Percentiles rank a stretch among this genome's conserved stretches.
These are phyloP conservation scores for Podarcis raffonei DNA, from an alignment of 2,113 vertebrate species.

Conservation along the genomic window DNA sequence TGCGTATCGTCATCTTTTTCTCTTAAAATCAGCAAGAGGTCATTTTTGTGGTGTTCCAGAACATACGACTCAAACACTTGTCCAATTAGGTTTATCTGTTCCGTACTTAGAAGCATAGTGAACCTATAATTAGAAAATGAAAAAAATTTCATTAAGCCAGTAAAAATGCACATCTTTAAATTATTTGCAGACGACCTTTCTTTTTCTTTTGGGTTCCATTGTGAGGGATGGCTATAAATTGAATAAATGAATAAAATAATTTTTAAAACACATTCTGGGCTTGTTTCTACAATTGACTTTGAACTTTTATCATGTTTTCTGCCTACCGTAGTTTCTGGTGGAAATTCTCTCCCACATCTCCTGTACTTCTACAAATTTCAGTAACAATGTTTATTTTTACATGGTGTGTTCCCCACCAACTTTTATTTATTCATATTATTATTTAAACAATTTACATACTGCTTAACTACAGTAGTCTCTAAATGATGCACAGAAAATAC, in stretches of 20 bases:
- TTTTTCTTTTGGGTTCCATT: too few relatives aligned
- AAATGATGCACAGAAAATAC: too few relatives aligned
- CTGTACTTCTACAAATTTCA: background rate
- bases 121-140: background rate
- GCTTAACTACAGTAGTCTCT: too few relatives aligned
- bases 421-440: too few relatives aligned
- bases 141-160: background rate
- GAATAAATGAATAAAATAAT: too few relatives aligned
- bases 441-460: too few relatives aligned
- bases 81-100: slow-evolving; percentile 82
- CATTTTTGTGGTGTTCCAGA: slow-evolving; percentile 82
- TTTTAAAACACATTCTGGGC: background rate
- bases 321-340: background rate
- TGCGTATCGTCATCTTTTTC: slow-evolving; percentile 78
- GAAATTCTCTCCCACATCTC: background rate
- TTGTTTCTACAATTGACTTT: background rate
- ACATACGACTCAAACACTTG: slow-evolving; percentile 89
- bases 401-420: background rate
- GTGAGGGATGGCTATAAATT: too few relatives aligned
- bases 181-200: background rate
- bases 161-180: background rate
- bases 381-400: background rate
- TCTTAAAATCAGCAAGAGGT: slow-evolving; percentile 80
- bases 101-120: slow-evolving; percentile 77
- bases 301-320: background rate